Evolutionary conservation across 2,113 vertebrate species (phyloP).

Genomic region (Percina caprodes): DNA sequence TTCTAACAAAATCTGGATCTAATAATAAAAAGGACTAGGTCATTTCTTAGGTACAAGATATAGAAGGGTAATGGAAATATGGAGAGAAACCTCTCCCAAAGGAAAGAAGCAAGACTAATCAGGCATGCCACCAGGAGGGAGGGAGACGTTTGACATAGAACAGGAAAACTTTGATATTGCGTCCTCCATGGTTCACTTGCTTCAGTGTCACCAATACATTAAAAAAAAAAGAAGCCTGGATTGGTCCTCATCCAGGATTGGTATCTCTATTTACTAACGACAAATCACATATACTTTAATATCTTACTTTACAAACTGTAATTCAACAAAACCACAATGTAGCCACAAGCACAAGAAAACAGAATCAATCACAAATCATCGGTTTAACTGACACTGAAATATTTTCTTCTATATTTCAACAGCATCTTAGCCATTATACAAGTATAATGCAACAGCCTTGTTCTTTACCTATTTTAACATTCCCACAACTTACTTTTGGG

Average conservation of each 20-base stretch:
- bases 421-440: background rate
- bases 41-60: background rate
- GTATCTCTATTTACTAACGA: background rate
- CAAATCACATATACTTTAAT: background rate
- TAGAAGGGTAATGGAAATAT: background rate
- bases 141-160: slow-evolving; percentile 24
- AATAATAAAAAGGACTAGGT: background rate
- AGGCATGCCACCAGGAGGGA: slow-evolving; percentile 9
- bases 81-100: background rate
- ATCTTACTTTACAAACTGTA: background rate
- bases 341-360: background rate
- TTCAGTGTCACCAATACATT: background rate
- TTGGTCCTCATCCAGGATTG: background rate
- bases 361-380: background rate
- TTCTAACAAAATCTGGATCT: background rate
- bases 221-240: background rate
- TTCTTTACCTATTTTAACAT: background rate
- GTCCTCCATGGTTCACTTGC: background rate
- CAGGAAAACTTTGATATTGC: slow-evolving; percentile 12
- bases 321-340: background rate
- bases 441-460: background rate
- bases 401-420: background rate
- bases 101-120: slow-evolving; percentile 7
- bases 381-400: background rate
- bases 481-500: background rate